A percentile compares a stretch with the other conserved stretches of the same genome.
Evolutionary conservation across 2,888 invertebrate genomes (phyloP).

Genomic region (Trichopoda pennipes): DNA sequence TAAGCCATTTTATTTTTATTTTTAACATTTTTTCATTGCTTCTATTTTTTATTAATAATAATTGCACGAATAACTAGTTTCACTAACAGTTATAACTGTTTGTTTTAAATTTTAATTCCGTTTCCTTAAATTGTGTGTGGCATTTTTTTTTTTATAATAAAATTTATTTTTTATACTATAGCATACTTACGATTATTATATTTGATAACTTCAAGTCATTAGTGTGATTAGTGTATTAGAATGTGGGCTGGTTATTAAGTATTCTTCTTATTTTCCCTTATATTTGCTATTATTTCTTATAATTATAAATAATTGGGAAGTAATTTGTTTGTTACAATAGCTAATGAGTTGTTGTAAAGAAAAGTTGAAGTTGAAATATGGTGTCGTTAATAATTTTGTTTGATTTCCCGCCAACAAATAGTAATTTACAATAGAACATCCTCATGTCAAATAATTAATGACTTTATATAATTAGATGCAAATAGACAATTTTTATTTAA

Average conservation of each 20-base stretch:
- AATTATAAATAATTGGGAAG: constrained; percentile 7
- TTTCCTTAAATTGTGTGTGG: neutral
- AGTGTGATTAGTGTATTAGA: neutral
- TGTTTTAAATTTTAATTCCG: constrained; percentile 39
- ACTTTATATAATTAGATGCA: constrained; percentile 5
- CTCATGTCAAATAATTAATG: constrained; percentile 1
- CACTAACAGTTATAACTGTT: constrained; percentile 65
- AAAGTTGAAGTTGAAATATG: neutral
- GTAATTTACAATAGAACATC: constrained; percentile 40
- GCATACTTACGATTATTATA: constrained; percentile 20
- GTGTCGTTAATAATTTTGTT: neutral
- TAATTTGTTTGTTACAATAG: constrained; percentile 58
- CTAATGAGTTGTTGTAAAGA: neutral
- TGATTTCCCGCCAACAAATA: constrained; percentile 13
- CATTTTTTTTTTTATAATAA: constrained; percentile 55
- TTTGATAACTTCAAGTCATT: constrained; percentile 30
- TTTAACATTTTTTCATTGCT: constrained; percentile 45
- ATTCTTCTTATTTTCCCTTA: neutral
- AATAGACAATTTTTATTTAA: constrained; percentile 7
- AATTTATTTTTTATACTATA: constrained; percentile 55
- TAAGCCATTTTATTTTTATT: constrained; percentile 56
- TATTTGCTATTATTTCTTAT: neutral
- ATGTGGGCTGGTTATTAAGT: neutral
- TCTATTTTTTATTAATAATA: constrained; percentile 51
- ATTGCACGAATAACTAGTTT: constrained; percentile 67